A percentile compares a stretch with the other conserved stretches of the same genome.
These are phyloP conservation scores for Zaprionus inermis DNA, from an alignment of 1,140 invertebrate genomes.

Conservation along the genomic window DNA sequence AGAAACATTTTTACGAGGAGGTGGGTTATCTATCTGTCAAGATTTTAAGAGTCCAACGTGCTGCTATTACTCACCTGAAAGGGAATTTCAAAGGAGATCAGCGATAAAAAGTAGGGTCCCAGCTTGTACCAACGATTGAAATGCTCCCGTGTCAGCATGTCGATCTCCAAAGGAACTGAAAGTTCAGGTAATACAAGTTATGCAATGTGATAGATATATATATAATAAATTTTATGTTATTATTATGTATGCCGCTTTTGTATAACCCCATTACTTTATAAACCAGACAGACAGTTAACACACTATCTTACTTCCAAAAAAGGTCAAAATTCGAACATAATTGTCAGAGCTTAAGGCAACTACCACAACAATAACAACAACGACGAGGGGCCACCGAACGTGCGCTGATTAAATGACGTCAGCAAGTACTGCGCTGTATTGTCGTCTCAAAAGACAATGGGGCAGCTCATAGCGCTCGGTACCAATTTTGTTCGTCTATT, in stretches of 20 bases:
- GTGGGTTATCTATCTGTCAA: not conserved
- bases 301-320: not conserved
- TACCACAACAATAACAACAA: not conserved
- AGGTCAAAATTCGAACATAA: conserved; percentile 1
- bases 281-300: not conserved
- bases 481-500: not conserved
- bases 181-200: conserved; percentile 21
- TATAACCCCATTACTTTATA: not conserved
- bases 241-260: not conserved
- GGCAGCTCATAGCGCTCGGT: not conserved
- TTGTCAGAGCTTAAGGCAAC: conserved; percentile 2
- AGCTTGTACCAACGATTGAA: conserved; percentile 97
- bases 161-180: conserved; percentile 93
- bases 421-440: not conserved
- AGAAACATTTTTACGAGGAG: not conserved
- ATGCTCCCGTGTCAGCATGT: conserved; percentile 94
- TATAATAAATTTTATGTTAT: not conserved
- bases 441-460: not conserved
- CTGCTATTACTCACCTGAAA: conserved; percentile 90
- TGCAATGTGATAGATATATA: not conserved
- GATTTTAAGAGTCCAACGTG: not conserved
- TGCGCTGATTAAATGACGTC: conserved; percentile 3
- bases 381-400: not conserved
- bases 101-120: conserved; percentile 94
- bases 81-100: conserved; percentile 95